Evolutionary conservation across 2,888 invertebrate species (phyloP).

Genomic region (Agriopis marginaria): DNA sequence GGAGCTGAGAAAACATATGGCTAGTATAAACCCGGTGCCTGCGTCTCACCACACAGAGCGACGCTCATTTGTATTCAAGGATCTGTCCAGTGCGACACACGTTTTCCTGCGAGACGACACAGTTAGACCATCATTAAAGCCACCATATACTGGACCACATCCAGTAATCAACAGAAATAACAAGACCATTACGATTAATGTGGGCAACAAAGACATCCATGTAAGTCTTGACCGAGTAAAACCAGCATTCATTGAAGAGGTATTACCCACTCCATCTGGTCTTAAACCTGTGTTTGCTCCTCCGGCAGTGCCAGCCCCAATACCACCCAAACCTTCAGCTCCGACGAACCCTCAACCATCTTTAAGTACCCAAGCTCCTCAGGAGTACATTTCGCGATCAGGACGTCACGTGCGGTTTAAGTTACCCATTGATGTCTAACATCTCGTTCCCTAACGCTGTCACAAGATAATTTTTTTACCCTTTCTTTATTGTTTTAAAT

Average conservation of each 20-base stretch:
- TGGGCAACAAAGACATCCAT: not conserved
- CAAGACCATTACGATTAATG: not conserved
- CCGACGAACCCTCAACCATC: no score
- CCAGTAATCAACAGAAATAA: not conserved
- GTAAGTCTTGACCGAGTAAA: conserved; percentile 2
- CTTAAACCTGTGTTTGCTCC: no score
- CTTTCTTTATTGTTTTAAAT: no score
- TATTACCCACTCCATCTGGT: no score
- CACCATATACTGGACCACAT: conserved; percentile 8
- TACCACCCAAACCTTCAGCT: no score
- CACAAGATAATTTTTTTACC: no score
- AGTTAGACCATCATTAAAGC: not conserved
- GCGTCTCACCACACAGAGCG: not conserved
- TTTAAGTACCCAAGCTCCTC: no score
- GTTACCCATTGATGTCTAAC: no score
- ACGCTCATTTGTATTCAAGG: not conserved
- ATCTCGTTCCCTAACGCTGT: no score
- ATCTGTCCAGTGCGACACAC: not conserved
- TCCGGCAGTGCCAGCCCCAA: no score
- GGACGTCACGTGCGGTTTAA: no score
- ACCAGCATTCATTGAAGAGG: conserved; percentile 1
- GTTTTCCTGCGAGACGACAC: conserved; percentile 6
- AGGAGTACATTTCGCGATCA: no score
- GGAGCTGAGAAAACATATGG: not conserved
- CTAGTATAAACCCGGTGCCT: not conserved